A percentile compares a stretch with the other conserved stretches of the same genome.
These are phyloP conservation scores for Toxotes chatareus DNA, from an alignment of 2,113 vertebrate genomes.

Conservation along the genomic window DNA sequence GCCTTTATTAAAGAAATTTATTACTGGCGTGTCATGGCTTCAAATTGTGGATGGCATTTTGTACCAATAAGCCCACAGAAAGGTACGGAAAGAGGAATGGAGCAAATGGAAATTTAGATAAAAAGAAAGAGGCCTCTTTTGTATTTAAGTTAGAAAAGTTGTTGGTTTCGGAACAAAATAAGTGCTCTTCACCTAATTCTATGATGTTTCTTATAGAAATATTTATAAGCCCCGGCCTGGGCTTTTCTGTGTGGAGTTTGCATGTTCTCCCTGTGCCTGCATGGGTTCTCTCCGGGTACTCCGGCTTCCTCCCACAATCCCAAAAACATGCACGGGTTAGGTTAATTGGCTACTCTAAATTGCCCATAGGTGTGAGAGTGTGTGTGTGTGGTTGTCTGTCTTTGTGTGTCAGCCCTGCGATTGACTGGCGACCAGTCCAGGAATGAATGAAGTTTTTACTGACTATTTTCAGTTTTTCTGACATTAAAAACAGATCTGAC, in stretches of 20 bases:
- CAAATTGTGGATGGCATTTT: conserved; percentile 25
- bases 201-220: no score
- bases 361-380: no score
- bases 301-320: no score
- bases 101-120: not conserved
- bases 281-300: no score
- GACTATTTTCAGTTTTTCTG: not conserved
- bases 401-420: no score
- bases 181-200: not conserved
- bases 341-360: no score
- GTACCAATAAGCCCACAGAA: conserved; percentile 16
- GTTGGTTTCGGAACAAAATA: not conserved
- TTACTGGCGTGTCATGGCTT: conserved; percentile 40
- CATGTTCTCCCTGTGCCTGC: no score
- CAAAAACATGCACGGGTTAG: no score
- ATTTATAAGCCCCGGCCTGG: no score
- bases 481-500: not conserved
- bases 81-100: not conserved
- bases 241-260: no score
- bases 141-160: not conserved
- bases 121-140: not conserved
- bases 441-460: not conserved
- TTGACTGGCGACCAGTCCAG: no score
- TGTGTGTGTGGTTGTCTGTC: no score
- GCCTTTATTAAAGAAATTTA: conserved; percentile 76